Evolutionary conservation across 2,797 vertebrate genomes (phyloP).

Genomic region (Parambassis ranga): DNA sequence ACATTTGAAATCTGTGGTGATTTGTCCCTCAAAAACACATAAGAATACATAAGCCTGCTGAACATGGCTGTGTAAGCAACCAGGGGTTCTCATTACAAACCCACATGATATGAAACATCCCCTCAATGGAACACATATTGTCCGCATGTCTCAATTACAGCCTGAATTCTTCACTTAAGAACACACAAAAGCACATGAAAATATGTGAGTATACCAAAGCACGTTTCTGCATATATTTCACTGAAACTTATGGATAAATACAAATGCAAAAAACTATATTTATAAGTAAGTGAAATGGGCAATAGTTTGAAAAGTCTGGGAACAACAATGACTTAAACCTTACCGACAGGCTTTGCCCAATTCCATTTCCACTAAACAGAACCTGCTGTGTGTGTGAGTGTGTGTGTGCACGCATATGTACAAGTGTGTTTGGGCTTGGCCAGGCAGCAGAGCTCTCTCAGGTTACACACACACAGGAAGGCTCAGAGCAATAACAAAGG

Average conservation of each 20-base stretch:
- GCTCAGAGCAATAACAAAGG: slow-evolving; percentile 79
- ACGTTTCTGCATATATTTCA: slow-evolving; percentile 5
- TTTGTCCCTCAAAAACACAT: slow-evolving; percentile 39
- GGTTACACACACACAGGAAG: slow-evolving; percentile 81
- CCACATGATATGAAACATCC: slow-evolving; percentile 72
- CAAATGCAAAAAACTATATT: neutral
- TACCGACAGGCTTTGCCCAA: slow-evolving; percentile 46
- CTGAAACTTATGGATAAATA: slow-evolving; percentile 8
- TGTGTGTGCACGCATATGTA: slow-evolving; percentile 27
- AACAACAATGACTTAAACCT: slow-evolving; percentile 37
- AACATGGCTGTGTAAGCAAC: slow-evolving; percentile 43
- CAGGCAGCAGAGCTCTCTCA: slow-evolving; percentile 68
- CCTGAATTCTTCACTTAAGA: slow-evolving; percentile 47
- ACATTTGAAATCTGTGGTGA: slow-evolving; percentile 29
- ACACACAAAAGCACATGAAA: neutral
- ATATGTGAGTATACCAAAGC: neutral
- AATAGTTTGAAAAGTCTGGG: slow-evolving; percentile 27
- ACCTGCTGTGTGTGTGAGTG: slow-evolving; percentile 66
- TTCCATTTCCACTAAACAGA: slow-evolving; percentile 72
- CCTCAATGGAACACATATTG: slow-evolving; percentile 62
- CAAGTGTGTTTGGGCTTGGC: slow-evolving; percentile 71
- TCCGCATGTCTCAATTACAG: slow-evolving; percentile 68
- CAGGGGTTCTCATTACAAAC: slow-evolving; percentile 63
- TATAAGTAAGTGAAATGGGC: neutral
- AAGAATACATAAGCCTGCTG: slow-evolving; percentile 38